Base-by-base conservation (phyloP, 2,797 vertebrate species). In the Leptodactylus fallax region DNA sequence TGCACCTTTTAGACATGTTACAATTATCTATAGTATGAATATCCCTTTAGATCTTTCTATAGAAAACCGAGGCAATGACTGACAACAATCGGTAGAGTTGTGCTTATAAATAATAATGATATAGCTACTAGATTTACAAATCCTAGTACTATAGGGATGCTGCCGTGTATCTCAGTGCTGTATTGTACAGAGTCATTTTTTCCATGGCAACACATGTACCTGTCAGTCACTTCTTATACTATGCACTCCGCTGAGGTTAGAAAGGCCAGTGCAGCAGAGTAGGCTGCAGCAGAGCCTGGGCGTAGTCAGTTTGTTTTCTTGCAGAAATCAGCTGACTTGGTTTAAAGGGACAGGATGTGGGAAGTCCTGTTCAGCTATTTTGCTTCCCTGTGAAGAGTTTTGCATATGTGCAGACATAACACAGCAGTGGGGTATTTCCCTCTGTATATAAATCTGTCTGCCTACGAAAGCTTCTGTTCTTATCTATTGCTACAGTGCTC, bases 331-430 rank as follows among this genome's bases (percentile, higher is more conserved):
- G 81, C 82, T 87, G 74, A 58, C 3, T 76, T 77, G 8, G 19
- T 21, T 25, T 79, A 80, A 88, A 91, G 79, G 79, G 86, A 71
- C 87, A 71, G 49, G 79, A 89, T 77, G 79, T 86, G 79, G 83
- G 84, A 67, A 55, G 72, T 61, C 6, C n/a, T 61, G 14, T 47
- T 17, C 12, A 27, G 63, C 23, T 58, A 3, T 61, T 14, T 69
- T 86, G 51, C 36, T 85, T 85, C 77, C 11, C 16, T 23, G 7
- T 71, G 13, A 74, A 74, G 71, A 49, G 71, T 74, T 74, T 74
- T 74, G 55, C 27, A 58, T 67, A 13, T 47, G 69, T 61, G 58
- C 21, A 77, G 55, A 63, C 55, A 76, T 13, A 77, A 27, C 25
- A 72, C 49, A 47, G 71, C 36, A 2, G 19, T 6, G 47, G 71